Base-by-base conservation (phyloP, 2,888 invertebrate genomes). In the Drosophila neotestacea region DNA sequence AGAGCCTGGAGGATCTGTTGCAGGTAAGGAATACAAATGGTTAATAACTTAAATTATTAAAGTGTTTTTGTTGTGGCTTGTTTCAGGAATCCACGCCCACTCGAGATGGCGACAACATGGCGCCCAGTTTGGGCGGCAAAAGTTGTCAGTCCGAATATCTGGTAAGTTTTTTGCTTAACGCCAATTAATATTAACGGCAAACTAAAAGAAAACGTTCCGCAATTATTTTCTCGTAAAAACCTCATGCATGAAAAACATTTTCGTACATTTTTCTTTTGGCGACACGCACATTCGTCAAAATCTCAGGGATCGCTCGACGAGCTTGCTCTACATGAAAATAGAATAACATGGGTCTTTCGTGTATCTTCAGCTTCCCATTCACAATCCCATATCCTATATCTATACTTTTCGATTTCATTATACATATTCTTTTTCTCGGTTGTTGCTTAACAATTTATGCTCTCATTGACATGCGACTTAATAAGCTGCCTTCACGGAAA, bases 1-100 rank as follows among this genome's bases (percentile, higher is more conserved):
- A 98, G 91, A 95, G 96, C 78, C 93, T 98, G 76, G 97, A 98
- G 90, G 97, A 97, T 66, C 94, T 98, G 4, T 92, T 98, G 3
- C 95, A 96, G 91, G 96, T 93, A 77, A 9, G 44, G 4, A 36
- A n/a, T 1, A 16, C 4, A 1, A n/a, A 16, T 32, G 10, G 11
- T 7, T 9, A 1, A 28, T 16, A 7, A 2, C 0, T 41, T 10
- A 0, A 6, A 1, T 27, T 16, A 10, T 44, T 34, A 46, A 34
- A 4, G 11, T 38, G 10, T n/a, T 22, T 36, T 13, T 1, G 32
- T 5, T 39, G 30, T n/a, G 22, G n/a, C 30, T 59, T 59, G 34
- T 66, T 61, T 52, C 13, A 92, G 92, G 92, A 92, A 81, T 92
- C 92, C 48, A 82, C 92, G 48, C 91, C 92, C 52, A 84, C 89